phyloP scores from a whole-genome alignment of 2,888 invertebrate species.

The Drosophila prostipennis region DNA sequence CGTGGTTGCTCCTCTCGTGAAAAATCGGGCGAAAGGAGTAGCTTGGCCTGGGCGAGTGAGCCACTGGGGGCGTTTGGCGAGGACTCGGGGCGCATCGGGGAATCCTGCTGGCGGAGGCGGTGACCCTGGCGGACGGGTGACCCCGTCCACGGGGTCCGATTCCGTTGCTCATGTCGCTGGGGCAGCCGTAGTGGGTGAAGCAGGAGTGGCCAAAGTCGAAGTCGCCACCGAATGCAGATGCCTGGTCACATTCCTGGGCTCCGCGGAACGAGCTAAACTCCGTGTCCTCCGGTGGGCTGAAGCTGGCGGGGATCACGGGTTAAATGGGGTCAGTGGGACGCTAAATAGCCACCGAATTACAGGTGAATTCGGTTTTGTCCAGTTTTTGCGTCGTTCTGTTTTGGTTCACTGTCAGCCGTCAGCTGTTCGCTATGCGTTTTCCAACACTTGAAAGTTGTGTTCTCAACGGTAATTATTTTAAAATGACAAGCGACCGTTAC shows the following conservation, averaged over 20 bases:
- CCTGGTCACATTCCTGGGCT: conserved; percentile 27
- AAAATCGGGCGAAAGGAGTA: conserved; percentile 86
- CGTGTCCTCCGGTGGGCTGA: not conserved
- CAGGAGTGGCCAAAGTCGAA: conserved; percentile 13
- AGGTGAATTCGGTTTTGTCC: conserved; percentile 12
- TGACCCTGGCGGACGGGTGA: not conserved
- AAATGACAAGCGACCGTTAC: not conserved
- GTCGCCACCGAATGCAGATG: conserved; percentile 7
- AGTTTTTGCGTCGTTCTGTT: conserved; percentile 44
- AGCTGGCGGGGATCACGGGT: conserved; percentile 12
- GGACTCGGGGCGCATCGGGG: conserved; percentile 49
- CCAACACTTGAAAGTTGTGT: conserved; percentile 23
- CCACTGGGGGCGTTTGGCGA: conserved; percentile 39
- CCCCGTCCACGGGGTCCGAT: not conserved
- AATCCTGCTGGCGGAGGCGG: conserved; percentile 46
- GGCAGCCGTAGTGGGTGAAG: conserved; percentile 42
- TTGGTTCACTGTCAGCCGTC: conserved; percentile 43
- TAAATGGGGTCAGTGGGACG: conserved; percentile 8
- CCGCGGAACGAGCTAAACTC: conserved; percentile 2
- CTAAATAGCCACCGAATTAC: conserved; percentile 11
- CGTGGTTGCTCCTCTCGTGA: conserved; percentile 86
- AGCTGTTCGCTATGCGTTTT: conserved; percentile 46
- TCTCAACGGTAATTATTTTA: conserved; percentile 12
- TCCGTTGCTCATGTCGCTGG: conserved; percentile 38
- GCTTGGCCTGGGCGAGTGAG: conserved; percentile 63